phyloP scores from a whole-genome alignment of 1,140 invertebrate genomes.

The Zaprionus vittiger region DNA sequence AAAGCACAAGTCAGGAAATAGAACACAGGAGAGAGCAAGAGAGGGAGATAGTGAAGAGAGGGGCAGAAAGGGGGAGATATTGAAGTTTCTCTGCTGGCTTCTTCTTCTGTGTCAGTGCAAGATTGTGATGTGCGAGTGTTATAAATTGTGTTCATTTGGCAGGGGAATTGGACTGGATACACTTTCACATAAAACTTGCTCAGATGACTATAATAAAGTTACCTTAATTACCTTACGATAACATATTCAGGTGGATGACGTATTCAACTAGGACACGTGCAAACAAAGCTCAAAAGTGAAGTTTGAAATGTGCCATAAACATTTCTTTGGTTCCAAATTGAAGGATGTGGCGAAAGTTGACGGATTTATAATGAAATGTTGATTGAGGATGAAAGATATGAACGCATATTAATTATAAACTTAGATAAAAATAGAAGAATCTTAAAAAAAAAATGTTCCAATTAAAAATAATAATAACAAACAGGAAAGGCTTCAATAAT shows the following conservation, averaged over 20 bases:
- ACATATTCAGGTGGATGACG: slow-evolving; percentile 29
- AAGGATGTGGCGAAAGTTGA: background rate
- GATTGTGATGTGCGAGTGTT: slow-evolving; percentile 49
- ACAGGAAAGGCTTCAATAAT: too few relatives aligned
- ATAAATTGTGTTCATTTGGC: slow-evolving; percentile 48
- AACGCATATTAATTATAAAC: background rate
- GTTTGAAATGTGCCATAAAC: slow-evolving; percentile 14
- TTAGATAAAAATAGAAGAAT: background rate
- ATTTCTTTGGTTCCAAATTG: background rate
- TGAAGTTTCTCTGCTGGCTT: slow-evolving; percentile 26
- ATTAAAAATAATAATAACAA: too few relatives aligned
- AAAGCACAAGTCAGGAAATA: slow-evolving; percentile 35
- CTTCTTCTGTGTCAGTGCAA: slow-evolving; percentile 29
- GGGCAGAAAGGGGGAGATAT: background rate
- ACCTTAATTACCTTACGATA: slow-evolving; percentile 49
- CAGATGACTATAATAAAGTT: slow-evolving; percentile 41
- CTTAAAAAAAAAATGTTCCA: background rate
- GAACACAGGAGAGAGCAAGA: background rate
- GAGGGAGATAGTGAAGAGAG: background rate
- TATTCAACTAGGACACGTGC: slow-evolving; percentile 25
- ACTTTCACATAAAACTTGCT: slow-evolving; percentile 5
- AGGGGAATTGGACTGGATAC: slow-evolving; percentile 13
- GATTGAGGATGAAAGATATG: background rate
- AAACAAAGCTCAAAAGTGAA: slow-evolving; percentile 6
- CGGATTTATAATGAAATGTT: background rate